Base-by-base conservation (phyloP, 2,113 vertebrate species). In the Carassius gibelio region DNA sequence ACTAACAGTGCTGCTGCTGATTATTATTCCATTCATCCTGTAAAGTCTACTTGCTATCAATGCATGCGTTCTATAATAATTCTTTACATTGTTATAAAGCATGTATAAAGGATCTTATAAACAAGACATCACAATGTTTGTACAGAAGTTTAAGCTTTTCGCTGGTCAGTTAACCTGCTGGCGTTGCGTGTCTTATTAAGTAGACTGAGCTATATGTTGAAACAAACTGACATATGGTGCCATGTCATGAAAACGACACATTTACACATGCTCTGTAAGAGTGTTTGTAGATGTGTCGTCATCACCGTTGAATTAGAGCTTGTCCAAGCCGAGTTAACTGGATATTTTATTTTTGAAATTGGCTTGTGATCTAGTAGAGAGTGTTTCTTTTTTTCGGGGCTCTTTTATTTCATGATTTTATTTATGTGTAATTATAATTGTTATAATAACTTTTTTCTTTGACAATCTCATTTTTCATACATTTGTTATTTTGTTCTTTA, bases 401-500 rank as follows among this genome's bases (percentile, higher is more conserved):
- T 50, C 86, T 86, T 83, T 91, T 88, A 89, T 48, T 55, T 88
- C 88, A 91, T 90, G 89, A 89, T 69, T 72, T 72, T 82, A 82
- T 85, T 90, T 85, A 55, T 85, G 85, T 90, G 87, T 88, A 80
- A 69, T 57, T 84, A 68, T 90, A 78, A 91, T 88, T 92, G 90
- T 91, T 84, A 87, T 90, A 77, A 74, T 85, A 68, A 64, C 52
- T 66, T 89, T 64, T 84, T 64, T 84, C 57, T 85, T 92, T 81
- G 82, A 90, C 79, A 82, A 89, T 88, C 75, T 84, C 71, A 71
- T 81, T 89, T 91, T 45, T 90, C 87, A 57, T 90, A 88, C 89
- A 87, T 90, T 90, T 79, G 89, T 85, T 88, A 86, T 90, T 90
- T 89, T 3, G 88, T 89, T 89, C 91, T 88, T 90, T 36, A 34